A percentile compares a stretch with the other conserved stretches of the same genome.
Conservation (phyloP, 35 echinoderm and acorn worm species). For the Lytechinus variegatus region DNA sequence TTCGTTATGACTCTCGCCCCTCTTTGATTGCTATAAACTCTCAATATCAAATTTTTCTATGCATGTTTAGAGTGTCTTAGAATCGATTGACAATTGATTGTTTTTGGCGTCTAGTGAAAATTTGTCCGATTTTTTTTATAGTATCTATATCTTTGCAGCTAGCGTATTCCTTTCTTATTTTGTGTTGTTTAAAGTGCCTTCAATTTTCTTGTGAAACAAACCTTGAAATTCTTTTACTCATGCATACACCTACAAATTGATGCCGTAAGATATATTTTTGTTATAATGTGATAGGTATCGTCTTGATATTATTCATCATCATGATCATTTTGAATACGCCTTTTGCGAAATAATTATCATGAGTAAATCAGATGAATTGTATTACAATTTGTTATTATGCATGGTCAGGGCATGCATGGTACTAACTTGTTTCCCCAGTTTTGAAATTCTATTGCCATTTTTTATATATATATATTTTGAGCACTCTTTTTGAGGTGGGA, state of each 20-base stretch:
- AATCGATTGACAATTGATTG: constrained; percentile 23
- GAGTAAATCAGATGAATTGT: neutral
- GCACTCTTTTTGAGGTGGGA: neutral
- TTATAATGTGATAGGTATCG: too few species aligned
- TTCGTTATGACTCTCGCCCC: neutral
- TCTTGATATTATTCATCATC: too few species aligned
- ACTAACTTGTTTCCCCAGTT: neutral
- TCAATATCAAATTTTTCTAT: neutral
- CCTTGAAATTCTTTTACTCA: neutral
- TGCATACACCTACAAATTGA: neutral
- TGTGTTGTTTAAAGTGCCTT: constrained; percentile 2
- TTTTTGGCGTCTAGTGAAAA: constrained; percentile 40
- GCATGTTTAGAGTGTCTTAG: constrained; percentile 34
- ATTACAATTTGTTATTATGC: neutral
- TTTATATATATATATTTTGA: neutral
- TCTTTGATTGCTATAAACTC: neutral
- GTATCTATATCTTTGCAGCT: neutral
- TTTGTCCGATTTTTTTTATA: constrained; percentile 10
- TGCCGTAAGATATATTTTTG: neutral
- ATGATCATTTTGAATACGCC: too few species aligned
- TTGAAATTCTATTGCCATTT: neutral
- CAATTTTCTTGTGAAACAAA: neutral
- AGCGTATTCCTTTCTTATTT: neutral
- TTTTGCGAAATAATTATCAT: too few species aligned
- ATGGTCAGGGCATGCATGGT: neutral